Evolutionary conservation across 1,140 invertebrate species (phyloP), one percentile per base, ranked within the genome.

Genomic region (Muscidifurax raptorellus): DNA sequence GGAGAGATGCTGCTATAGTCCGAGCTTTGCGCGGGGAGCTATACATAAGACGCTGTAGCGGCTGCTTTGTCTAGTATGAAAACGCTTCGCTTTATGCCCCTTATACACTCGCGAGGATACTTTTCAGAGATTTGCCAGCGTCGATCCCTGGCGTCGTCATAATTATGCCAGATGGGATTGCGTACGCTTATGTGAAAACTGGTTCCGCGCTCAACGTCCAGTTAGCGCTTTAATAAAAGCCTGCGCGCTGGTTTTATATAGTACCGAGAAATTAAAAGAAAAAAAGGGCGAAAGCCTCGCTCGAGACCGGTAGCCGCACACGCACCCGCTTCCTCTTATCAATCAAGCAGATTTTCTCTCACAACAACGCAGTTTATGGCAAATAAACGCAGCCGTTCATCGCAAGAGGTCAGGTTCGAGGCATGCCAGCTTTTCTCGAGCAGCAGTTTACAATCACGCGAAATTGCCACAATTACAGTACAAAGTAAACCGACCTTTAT

Each of bases 31-130:
- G 7, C 7, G 4, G 36, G 10, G 36, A 40, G 36, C n/a, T n/a
- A n/a, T n/a, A 40, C 7, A 1, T 10, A 6, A 36, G 79, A n/a
- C n/a, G 78, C 18, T 22, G 52, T 6, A 4, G 52, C 52, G 0
- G 36, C 32, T 72, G 36, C 27, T 75, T 75, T 75, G 72, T 75
- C 40, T 75, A 75, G 72, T 27, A 27, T 22, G 36, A 44, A 75
- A 75, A 75, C 40, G 27, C 30, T 32, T 71, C 13, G 28, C 1
- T 30, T 71, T 71, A 71, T 47, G 71, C 15, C 32, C 71, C 28
- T 32, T 72, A 22, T 72, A 72, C 71, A 32, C 71, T 72, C 30
- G 6, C 52, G 52, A 59, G 22, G 15, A 52, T 18, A 52, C 40
- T 44, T 12, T 18, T 12, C 2, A 59, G 52, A 59, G 52, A 59